Evolutionary conservation across 1,140 invertebrate species (phyloP), one percentile per base, ranked within the genome.

Genomic region (Cydia amplana): DNA sequence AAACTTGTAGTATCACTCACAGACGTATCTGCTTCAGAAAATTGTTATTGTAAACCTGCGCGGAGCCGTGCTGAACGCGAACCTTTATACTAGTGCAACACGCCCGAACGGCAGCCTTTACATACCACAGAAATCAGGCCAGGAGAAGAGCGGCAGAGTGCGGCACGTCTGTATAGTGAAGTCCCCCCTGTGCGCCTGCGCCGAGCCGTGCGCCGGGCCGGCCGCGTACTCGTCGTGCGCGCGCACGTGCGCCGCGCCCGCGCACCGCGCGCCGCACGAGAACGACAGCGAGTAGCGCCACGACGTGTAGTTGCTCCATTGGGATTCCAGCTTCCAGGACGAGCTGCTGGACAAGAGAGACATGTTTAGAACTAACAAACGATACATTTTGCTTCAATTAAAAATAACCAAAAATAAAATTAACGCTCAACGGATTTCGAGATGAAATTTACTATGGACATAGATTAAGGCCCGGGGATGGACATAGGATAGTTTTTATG

Each of bases 181-280:
- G 2, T 23, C 55, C 25, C 85, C 63, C 36, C 75, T 76, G 73
- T 85, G 83, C 18, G 16, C 65, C 18, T 18, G 23, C 12, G 75
- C 51, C 32, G 74, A 55, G 73, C 55, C 64, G 75, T 28, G 76
- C 14, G 32, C 63, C 46, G 76, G 3, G 14, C n/a, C 65, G 32
- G 51, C 7, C 73, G 64, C 64, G 25, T 67, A 67, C 63, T 32
- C 23, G 64, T 80, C 83, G 51, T 72, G 63, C 74, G 77, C 79
- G 65, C 43, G 14, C 75, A 79, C 79, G 4, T 0, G 2, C 43
- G 76, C 86, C 73, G 80, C 80, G 0, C 87, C 89, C 4, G n/a
- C n/a, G 82, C 89, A 91, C 25, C 83, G 81, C 78, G 80, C 70
- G 23, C 89, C 89, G 83, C 89, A 91, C 77, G 46, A 9, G 82